Percentiles rank a stretch among this genome's conserved stretches.
Evolutionary conservation across 1,140 invertebrate species (phyloP).

Genomic region (Cotesia typhae): DNA sequence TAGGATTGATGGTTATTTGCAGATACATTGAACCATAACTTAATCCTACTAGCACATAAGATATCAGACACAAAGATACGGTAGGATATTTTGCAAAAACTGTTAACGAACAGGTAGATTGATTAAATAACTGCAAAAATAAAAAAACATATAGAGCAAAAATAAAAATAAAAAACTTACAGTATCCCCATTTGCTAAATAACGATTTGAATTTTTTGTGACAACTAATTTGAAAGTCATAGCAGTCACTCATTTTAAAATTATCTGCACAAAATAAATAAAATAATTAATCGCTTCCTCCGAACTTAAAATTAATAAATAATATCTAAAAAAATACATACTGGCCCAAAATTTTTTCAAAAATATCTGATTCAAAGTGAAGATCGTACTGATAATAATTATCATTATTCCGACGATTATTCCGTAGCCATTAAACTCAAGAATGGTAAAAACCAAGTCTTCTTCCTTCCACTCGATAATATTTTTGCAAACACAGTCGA

Average conservation of each 20-base stretch:
- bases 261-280: too few relatives aligned
- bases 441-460: slow-evolving; percentile 35
- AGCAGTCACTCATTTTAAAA: too few relatives aligned
- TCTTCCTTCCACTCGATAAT: slow-evolving; percentile 15
- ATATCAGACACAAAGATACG: slow-evolving; percentile 69
- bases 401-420: slow-evolving; percentile 43
- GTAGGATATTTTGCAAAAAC: slow-evolving; percentile 73
- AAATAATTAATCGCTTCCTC: too few relatives aligned
- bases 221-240: too few relatives aligned
- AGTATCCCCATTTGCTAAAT: slow-evolving; percentile 58
- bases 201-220: too few relatives aligned
- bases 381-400: slow-evolving; percentile 29
- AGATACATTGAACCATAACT: slow-evolving; percentile 73
- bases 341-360: background rate
- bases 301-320: too few relatives aligned
- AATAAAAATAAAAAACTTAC: slow-evolving; percentile 39
- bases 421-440: slow-evolving; percentile 46
- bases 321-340: slow-evolving; percentile 7
- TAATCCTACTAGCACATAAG: slow-evolving; percentile 69
- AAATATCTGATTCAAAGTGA: slow-evolving; percentile 12
- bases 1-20: slow-evolving; percentile 82
- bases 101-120: slow-evolving; percentile 29
- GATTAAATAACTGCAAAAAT: too few relatives aligned
- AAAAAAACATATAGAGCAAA: background rate
- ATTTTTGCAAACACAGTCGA: slow-evolving; percentile 79